Conservation (phyloP, 2,797 vertebrate genomes). For the Centropyge bicolor region DNA sequence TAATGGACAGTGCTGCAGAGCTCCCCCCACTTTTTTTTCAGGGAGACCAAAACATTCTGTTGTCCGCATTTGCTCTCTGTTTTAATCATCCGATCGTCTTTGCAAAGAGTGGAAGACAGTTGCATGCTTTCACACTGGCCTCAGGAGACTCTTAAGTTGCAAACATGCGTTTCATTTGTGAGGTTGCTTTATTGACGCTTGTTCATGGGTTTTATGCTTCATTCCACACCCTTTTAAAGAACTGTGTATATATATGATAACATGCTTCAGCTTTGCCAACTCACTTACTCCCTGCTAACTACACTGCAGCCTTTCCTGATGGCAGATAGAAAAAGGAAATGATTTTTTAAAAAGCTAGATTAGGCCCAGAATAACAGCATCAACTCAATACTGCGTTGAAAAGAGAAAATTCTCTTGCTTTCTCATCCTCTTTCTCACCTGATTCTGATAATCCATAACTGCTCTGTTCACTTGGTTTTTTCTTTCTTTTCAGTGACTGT, state of each 20-base stretch:
- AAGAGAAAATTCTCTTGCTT: constrained; percentile 35
- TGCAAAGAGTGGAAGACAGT: constrained; percentile 16
- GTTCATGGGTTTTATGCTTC: constrained; percentile 37
- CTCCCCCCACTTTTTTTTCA: neutral
- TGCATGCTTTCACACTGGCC: constrained; percentile 42
- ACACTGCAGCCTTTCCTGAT: constrained; percentile 49
- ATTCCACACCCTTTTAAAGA: constrained; percentile 52
- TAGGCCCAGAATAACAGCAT: constrained; percentile 42
- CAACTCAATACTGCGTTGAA: constrained; percentile 23
- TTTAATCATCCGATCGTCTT: constrained; percentile 42
- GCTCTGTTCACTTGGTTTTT: constrained; percentile 59
- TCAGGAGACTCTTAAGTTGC: constrained; percentile 43
- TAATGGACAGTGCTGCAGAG: constrained; percentile 44
- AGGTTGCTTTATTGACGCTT: constrained; percentile 42
- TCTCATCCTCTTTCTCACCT: constrained; percentile 52
- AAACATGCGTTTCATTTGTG: constrained; percentile 36
- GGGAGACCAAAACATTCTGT: constrained; percentile 34
- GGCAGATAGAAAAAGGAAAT: constrained; percentile 33
- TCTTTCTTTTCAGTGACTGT: constrained; percentile 56
- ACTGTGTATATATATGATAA: constrained; percentile 66
- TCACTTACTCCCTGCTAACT: constrained; percentile 55
- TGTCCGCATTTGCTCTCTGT: constrained; percentile 36
- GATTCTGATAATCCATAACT: constrained; percentile 49
- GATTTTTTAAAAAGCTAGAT: constrained; percentile 18
- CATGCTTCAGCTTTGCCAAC: constrained; percentile 64